Percentiles rank a stretch among this genome's conserved stretches.
Evolutionary conservation across 2,797 vertebrate genomes (phyloP).

Genomic region (Knipowitschia caucasica): DNA sequence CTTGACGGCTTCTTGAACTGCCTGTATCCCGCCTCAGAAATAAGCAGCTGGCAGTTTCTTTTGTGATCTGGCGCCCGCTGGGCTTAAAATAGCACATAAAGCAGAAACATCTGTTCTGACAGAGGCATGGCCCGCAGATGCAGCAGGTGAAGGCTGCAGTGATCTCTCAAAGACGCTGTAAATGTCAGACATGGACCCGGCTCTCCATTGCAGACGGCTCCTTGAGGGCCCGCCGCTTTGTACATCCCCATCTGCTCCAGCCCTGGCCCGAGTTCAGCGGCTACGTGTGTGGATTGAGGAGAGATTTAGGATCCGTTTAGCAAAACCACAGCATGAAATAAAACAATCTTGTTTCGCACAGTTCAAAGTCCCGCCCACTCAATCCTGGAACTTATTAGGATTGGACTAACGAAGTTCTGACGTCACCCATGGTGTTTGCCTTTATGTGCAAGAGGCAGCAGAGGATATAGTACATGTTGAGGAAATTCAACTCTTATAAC

Average conservation of each 20-base stretch:
- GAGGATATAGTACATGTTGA: too few relatives aligned
- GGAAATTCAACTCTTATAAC: too few relatives aligned
- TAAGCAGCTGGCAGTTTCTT: conserved; percentile 2
- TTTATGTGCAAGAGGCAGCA: too few relatives aligned
- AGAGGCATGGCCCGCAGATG: conserved; percentile 9
- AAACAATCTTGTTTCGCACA: too few relatives aligned
- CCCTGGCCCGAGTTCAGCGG: too few relatives aligned
- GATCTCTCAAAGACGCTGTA: conserved; percentile 21
- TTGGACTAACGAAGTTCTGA: too few relatives aligned
- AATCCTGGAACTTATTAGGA: too few relatives aligned
- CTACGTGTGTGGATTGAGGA: too few relatives aligned
- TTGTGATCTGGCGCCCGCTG: background rate
- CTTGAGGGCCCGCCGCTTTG: conserved; percentile 2
- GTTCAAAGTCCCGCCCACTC: conserved; percentile 30
- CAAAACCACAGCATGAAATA: too few relatives aligned
- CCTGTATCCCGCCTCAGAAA: conserved; percentile 2
- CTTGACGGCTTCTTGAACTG: background rate
- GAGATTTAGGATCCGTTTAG: too few relatives aligned
- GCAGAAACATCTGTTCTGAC: conserved; percentile 7
- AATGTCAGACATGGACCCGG: conserved; percentile 15
- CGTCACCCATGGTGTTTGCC: too few relatives aligned
- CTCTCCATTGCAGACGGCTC: conserved; percentile 1
- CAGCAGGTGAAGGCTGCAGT: conserved; percentile 10
- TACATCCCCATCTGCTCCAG: conserved; percentile 16
- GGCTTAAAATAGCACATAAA: background rate